Base-by-base conservation (phyloP, 2,888 invertebrate species). In the Drosophila kuntzei region DNA sequence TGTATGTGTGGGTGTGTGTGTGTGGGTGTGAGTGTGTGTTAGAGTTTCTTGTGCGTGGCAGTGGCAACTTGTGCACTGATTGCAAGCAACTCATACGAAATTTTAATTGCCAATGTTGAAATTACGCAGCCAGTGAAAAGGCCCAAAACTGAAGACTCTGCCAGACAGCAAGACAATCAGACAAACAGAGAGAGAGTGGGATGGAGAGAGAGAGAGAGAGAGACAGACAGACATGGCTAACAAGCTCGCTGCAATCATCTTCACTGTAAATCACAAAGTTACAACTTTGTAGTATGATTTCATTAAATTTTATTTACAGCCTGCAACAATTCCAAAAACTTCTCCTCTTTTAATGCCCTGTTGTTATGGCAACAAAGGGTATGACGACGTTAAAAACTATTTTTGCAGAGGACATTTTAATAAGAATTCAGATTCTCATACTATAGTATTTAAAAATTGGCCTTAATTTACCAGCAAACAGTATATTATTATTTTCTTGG, bases 31-130 rank as follows among this genome's bases (percentile, higher is more conserved):
- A 51, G 36, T 14, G 16, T 22, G 27, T 14, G 62, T 36, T 36
- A 51, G 44, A 29, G 22, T 47, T 57, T 65, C 54, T 54, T 79
- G 75, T 85, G 70, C 61, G 65, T 70, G 70, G 80, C 71, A 72
- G 20, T 55, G 34, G 68, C 55, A 79, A 78, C 71, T 88, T 76
- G 65, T 73, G 79, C 79, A 72, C 84, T 89, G 90, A 89, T 89
- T 89, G 90, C 90, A 86, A 75, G 80, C 90, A 89, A 90, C 90
- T 89, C 88, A 84, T 89, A 82, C 85, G 70, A 87, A 89, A 90
- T 90, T 90, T 90, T 87, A 90, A 90, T 89, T 89, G 89, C 84
- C 89, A 89, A 88, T 90, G 89, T 76, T 76, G 80, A 87, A 89
- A 79, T 87, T 82, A 76, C 80, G 76, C 71, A 88, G 75, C 64